These are phyloP conservation scores for Kryptolebias ocellatus DNA, from an alignment of 2,797 vertebrate species.

Conservation along the genomic window DNA sequence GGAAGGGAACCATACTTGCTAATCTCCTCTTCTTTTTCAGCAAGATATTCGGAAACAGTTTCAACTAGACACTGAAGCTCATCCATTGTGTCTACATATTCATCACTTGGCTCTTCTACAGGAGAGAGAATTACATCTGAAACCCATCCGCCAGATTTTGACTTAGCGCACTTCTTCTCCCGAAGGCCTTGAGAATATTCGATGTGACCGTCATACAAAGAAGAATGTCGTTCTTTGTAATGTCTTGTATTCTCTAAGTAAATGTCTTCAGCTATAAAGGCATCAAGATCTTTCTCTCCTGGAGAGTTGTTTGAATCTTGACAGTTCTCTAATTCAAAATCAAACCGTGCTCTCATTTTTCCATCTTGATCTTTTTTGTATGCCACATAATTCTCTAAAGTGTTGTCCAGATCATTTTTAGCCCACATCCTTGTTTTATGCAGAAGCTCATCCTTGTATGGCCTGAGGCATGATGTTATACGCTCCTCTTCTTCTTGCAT, in stretches of 20 bases:
- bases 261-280: slow-evolving; percentile 65
- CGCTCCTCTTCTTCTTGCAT: slow-evolving; percentile 80
- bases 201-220: slow-evolving; percentile 51
- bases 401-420: slow-evolving; percentile 77
- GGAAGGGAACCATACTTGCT: slow-evolving; percentile 89
- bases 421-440: slow-evolving; percentile 87
- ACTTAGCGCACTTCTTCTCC: slow-evolving; percentile 74
- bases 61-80: slow-evolving; percentile 96
- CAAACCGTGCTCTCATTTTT: slow-evolving; percentile 60
- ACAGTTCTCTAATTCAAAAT: slow-evolving; percentile 84
- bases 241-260: slow-evolving; percentile 50
- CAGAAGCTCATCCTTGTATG: slow-evolving; percentile 88
- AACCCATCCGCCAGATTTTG: slow-evolving; percentile 74
- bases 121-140: slow-evolving; percentile 82
- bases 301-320: slow-evolving; percentile 79
- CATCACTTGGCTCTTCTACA: slow-evolving; percentile 86
- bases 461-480: slow-evolving; percentile 80
- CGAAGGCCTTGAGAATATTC: slow-evolving; percentile 63
- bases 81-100: slow-evolving; percentile 91
- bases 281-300: slow-evolving; percentile 82
- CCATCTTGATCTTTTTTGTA: slow-evolving; percentile 77
- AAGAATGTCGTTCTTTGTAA: slow-evolving; percentile 56
- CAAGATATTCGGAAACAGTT: slow-evolving; percentile 96
- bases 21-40: slow-evolving; percentile 98
- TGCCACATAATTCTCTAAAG: slow-evolving; percentile 78